phyloP scores from a whole-genome alignment of 2,113 vertebrate species.

The Himantopus leucocephalus region DNA sequence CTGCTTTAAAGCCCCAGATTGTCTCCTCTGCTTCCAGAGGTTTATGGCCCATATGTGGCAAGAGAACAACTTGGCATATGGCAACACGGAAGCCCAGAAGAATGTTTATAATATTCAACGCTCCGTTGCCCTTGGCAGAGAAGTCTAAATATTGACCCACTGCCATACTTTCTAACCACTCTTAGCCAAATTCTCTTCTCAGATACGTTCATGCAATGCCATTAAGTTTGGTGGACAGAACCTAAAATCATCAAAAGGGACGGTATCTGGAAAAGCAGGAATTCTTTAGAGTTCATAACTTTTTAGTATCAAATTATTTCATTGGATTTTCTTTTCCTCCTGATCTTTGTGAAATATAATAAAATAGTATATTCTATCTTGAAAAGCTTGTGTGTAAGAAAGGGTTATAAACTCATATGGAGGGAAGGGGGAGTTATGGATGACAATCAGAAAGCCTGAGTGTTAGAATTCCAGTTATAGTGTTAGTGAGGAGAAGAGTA shows the following conservation, averaged over 20 bases:
- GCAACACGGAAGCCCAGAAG: neutral
- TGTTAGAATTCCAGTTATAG: neutral
- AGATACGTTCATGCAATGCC: fast-evolving
- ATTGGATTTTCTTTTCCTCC: neutral
- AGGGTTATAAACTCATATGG: neutral
- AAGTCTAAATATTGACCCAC: neutral
- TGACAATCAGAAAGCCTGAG: neutral
- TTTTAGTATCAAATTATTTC: neutral
- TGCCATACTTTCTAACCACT: neutral
- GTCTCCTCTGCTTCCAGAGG: neutral
- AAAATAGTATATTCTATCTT: neutral
- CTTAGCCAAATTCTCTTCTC: neutral
- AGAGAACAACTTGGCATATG: neutral
- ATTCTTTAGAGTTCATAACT: neutral
- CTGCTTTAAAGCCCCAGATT: neutral
- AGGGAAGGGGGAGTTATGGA: neutral
- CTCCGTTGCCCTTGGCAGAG: slow-evolving; percentile 11
- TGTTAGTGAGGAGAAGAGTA: neutral
- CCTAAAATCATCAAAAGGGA: neutral
- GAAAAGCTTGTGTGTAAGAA: neutral
- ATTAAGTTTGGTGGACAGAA: neutral
- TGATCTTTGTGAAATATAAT: neutral
- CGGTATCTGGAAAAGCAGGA: neutral
- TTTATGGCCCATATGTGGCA: neutral
- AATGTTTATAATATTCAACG: neutral